Conservation (phyloP, 2,888 invertebrate genomes). For the Phorcus lineatus region DNA sequence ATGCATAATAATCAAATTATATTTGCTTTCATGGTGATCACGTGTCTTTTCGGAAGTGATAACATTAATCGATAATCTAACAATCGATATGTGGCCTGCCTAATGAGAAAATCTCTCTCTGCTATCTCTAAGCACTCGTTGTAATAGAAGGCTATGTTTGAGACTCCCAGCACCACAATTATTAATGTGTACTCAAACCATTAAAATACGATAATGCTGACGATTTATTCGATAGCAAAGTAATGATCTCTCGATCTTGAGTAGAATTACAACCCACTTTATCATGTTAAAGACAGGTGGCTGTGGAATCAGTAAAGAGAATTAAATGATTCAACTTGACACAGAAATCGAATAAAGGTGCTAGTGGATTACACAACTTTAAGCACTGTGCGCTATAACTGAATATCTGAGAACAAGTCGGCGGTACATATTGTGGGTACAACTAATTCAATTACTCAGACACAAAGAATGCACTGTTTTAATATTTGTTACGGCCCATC, state of each 20-base stretch:
- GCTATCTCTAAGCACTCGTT: not conserved
- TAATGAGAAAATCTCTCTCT: not conserved
- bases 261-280: not conserved
- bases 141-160: not conserved
- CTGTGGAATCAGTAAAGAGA: not conserved
- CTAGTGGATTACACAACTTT: too few species aligned
- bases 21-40: not conserved
- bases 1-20: not conserved
- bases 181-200: not conserved
- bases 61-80: not conserved
- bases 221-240: conserved; percentile 7
- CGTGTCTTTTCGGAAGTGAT: not conserved
- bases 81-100: not conserved
- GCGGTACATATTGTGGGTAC: too few species aligned
- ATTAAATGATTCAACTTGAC: not conserved
- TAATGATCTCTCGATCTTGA: conserved; percentile 1
- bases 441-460: too few species aligned
- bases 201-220: not conserved
- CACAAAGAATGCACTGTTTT: too few species aligned
- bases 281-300: conserved; percentile 1
- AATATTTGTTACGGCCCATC: too few species aligned
- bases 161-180: not conserved
- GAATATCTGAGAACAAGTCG: not conserved
- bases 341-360: not conserved
- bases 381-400: not conserved